Conservation (phyloP, 2,113 vertebrate species). For the Labeo catla region DNA sequence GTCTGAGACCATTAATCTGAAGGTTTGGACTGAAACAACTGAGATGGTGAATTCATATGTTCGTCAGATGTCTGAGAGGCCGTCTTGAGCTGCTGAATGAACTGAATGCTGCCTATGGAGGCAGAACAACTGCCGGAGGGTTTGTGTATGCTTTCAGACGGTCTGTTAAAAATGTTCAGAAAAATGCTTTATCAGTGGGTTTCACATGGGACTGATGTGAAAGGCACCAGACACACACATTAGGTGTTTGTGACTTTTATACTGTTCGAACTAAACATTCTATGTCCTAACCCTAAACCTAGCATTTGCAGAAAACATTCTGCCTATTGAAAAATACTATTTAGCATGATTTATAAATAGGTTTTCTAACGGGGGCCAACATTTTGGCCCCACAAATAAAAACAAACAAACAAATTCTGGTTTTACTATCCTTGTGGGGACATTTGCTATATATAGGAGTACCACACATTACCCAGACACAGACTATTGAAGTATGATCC, state of each 20-base stretch:
- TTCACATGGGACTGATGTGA: not conserved
- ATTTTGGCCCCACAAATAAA: too few relatives aligned
- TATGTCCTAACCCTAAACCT: not conserved
- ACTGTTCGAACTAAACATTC: not conserved
- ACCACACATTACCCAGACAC: too few relatives aligned
- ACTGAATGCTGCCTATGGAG: not conserved
- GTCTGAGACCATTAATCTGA: slow-evolving; percentile 48
- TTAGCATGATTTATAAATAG: too few relatives aligned
- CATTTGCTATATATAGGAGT: too few relatives aligned
- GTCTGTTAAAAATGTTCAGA: not conserved
- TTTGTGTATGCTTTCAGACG: slow-evolving; percentile 11
- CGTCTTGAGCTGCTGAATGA: not conserved
- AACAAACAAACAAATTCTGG: too few relatives aligned
- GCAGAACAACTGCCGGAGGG: not conserved
- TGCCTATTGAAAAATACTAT: not conserved
- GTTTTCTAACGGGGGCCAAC: too few relatives aligned
- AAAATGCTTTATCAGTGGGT: not conserved
- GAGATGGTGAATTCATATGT: slow-evolving; percentile 45
- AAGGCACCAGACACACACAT: not conserved
- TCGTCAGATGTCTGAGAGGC: slow-evolving; percentile 31
- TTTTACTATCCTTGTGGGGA: too few relatives aligned
- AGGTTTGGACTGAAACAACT: slow-evolving; percentile 42
- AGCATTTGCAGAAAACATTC: not conserved
- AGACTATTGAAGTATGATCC: too few relatives aligned
- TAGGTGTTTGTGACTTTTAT: not conserved